Evolutionary conservation across 2,113 vertebrate genomes (phyloP).

Genomic region (Caretta caretta): DNA sequence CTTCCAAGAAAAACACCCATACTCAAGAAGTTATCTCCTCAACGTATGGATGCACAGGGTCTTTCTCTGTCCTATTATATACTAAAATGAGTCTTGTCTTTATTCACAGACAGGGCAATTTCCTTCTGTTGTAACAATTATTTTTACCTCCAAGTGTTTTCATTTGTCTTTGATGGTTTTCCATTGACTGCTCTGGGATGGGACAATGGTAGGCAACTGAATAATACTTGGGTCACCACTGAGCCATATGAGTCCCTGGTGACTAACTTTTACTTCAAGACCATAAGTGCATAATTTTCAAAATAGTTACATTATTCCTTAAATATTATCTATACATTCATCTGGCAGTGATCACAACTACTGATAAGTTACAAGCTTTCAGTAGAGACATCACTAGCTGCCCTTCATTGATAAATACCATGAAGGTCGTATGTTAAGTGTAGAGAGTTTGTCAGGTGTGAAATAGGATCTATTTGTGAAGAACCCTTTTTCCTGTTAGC

Average conservation of each 20-base stretch:
- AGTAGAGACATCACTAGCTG: background rate
- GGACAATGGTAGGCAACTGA: background rate
- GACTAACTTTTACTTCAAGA: background rate
- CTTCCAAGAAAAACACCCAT: background rate
- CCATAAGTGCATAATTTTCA: background rate
- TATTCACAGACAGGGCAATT: background rate
- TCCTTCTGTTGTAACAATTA: background rate
- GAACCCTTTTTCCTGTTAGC: background rate
- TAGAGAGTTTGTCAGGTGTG: background rate
- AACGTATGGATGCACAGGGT: background rate
- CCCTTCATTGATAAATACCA: background rate
- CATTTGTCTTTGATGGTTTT: background rate
- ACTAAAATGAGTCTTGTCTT: background rate
- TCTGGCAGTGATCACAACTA: background rate
- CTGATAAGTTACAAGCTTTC: background rate
- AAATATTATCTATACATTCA: background rate
- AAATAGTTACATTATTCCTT: background rate
- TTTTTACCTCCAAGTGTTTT: background rate
- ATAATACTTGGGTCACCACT: background rate
- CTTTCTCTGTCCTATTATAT: background rate
- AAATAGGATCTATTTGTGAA: background rate
- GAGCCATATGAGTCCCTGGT: background rate
- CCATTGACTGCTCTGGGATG: background rate
- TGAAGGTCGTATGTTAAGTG: background rate
- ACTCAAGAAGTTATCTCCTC: too few species aligned